Evolutionary conservation across 1,140 invertebrate genomes (phyloP).

Genomic region (Rhagoletis zephyria): DNA sequence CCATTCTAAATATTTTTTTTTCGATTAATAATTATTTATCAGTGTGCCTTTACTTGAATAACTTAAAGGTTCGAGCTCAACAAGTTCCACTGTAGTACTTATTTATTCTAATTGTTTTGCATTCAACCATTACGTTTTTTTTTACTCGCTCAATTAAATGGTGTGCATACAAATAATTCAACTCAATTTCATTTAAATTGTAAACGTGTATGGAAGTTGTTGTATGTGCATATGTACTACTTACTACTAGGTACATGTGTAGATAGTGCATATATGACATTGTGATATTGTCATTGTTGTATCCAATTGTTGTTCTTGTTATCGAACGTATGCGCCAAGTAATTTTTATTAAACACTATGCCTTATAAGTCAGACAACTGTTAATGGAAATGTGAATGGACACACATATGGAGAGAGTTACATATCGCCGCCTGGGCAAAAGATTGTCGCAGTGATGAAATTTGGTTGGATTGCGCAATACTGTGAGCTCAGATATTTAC

Average conservation of each 20-base stretch:
- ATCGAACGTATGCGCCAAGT: background rate
- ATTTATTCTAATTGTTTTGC: conserved; percentile 34
- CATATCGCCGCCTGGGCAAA: no score
- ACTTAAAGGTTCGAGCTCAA: no score
- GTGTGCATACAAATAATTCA: conserved; percentile 16
- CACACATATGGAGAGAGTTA: background rate
- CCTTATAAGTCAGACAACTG: background rate
- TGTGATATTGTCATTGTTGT: background rate
- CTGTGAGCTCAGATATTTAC: background rate
- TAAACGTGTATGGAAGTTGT: background rate
- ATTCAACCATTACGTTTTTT: background rate
- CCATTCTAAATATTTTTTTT: no score
- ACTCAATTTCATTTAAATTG: conserved; percentile 26
- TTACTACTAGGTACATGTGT: background rate
- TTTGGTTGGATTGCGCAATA: no score
- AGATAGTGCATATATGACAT: background rate
- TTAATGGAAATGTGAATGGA: background rate
- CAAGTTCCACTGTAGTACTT: background rate
- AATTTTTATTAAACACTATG: background rate
- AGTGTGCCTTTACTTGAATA: no score
- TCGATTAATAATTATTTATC: no score
- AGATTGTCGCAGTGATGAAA: no score
- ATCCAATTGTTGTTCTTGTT: background rate
- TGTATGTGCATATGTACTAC: background rate
- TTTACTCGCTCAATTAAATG: background rate